Evolutionary conservation across 2,888 invertebrate genomes (phyloP).

Genomic region (Folsomia candida): DNA sequence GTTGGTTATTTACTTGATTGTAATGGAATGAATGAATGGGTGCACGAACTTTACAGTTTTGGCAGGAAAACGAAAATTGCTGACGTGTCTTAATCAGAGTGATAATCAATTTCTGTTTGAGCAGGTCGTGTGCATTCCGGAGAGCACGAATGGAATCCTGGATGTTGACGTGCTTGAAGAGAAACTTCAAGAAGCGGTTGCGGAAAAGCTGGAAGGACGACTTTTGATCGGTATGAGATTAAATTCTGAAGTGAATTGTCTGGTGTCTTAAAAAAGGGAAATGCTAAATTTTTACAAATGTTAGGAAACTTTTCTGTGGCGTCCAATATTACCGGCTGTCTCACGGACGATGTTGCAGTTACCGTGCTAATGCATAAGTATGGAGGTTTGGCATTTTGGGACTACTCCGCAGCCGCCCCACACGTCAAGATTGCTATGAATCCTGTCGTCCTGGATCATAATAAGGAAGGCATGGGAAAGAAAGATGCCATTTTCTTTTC

Average conservation of each 20-base stretch:
- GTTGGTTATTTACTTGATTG: constrained; percentile 56
- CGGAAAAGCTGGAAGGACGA: constrained; percentile 32
- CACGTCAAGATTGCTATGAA: constrained; percentile 80
- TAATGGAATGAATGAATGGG: neutral
- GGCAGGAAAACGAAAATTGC: neutral
- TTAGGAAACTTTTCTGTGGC: constrained; percentile 81
- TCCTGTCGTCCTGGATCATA: constrained; percentile 59
- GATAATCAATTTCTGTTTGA: constrained; percentile 32
- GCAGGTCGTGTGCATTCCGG: constrained; percentile 74
- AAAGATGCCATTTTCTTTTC: constrained; percentile 89
- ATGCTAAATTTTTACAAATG: no score
- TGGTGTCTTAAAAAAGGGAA: neutral
- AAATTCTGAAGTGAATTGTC: neutral
- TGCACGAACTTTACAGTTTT: neutral
- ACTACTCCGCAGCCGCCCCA: constrained; percentile 79
- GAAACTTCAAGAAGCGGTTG: constrained; percentile 60
- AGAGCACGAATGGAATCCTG: constrained; percentile 74
- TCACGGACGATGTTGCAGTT: constrained; percentile 78
- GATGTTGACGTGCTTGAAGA: constrained; percentile 74
- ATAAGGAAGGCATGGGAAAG: constrained; percentile 66
- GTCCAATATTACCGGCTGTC: constrained; percentile 82
- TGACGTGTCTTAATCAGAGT: no score
- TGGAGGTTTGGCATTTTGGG: constrained; percentile 66
- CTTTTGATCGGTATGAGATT: constrained; percentile 60
- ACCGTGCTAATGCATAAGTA: constrained; percentile 63